These are phyloP conservation scores for Calameuta filiformis DNA, from an alignment of 2,888 invertebrate genomes.

Conservation along the genomic window DNA sequence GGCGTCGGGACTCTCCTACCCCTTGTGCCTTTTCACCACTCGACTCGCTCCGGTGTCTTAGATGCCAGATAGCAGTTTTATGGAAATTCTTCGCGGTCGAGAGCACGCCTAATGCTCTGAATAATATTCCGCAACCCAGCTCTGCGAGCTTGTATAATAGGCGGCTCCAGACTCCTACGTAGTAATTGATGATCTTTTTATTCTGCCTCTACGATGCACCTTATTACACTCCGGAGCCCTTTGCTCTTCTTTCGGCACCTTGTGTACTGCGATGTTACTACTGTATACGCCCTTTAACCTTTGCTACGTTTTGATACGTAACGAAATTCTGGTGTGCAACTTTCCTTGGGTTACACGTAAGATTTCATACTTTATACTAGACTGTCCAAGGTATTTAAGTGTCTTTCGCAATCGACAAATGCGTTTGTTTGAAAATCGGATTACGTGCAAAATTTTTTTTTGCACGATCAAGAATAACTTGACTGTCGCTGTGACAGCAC, in stretches of 20 bases:
- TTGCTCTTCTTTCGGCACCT: not conserved
- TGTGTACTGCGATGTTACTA: not conserved
- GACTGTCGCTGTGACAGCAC: not conserved
- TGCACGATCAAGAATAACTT: not conserved
- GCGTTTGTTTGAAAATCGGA: not conserved
- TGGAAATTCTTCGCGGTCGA: slow-evolving; percentile 57
- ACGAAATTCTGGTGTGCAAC: not conserved
- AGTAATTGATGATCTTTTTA: slow-evolving; percentile 61
- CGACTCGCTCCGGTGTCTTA: slow-evolving; percentile 39
- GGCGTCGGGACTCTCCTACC: not conserved
- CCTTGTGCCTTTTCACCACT: not conserved
- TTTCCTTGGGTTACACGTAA: not conserved
- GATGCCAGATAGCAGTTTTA: slow-evolving; percentile 59
- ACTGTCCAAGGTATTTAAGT: not conserved
- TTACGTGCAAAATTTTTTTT: not conserved
- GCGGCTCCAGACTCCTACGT: slow-evolving; percentile 26
- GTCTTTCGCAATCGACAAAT: not conserved
- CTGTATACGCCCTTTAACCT: not conserved
- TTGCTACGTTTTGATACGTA: not conserved
- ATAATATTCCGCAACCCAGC: slow-evolving; percentile 59
- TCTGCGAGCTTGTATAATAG: slow-evolving; percentile 35
- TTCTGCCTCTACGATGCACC: slow-evolving; percentile 51
- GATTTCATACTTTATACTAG: not conserved
- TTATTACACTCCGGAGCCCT: slow-evolving; percentile 33
- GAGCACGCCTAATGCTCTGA: slow-evolving; percentile 59